Evolutionary conservation across 2,797 vertebrate genomes (phyloP).

Genomic region (Acipenser transmontanus): DNA sequence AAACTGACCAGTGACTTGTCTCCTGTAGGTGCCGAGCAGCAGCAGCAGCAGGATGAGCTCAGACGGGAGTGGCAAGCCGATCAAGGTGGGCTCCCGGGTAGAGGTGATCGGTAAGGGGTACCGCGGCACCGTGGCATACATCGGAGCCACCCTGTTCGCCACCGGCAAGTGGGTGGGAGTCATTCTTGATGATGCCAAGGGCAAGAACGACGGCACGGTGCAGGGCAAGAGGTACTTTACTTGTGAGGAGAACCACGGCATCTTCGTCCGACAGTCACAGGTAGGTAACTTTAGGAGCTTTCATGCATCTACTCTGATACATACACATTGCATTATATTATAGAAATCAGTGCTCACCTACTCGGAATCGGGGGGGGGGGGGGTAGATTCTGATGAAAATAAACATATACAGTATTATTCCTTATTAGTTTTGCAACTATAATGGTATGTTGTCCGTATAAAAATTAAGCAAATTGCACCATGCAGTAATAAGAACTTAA

Average conservation of each 20-base stretch:
- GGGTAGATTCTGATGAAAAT: no score
- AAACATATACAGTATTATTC: no score
- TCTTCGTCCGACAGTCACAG: conserved; percentile 94
- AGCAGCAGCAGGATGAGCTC: conserved; percentile 83
- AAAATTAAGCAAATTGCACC: no score
- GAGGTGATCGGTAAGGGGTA: conserved; percentile 92
- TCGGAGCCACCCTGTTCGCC: conserved; percentile 91
- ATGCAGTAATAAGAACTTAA: no score
- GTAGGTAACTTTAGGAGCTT: conserved; percentile 39
- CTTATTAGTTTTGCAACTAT: no score
- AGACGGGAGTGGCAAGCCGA: conserved; percentile 70
- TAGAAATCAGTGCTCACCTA: no score
- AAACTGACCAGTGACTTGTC: neutral
- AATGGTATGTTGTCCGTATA: no score
- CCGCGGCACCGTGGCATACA: conserved; percentile 83
- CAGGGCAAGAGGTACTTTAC: conserved; percentile 92
- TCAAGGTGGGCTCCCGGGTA: conserved; percentile 82
- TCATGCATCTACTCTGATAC: no score
- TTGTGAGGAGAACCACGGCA: conserved; percentile 89
- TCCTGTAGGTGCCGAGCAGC: conserved; percentile 64
- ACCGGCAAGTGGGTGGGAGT: conserved; percentile 95
- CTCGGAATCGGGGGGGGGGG: no score
- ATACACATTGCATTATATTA: no score
- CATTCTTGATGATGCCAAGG: conserved; percentile 88
- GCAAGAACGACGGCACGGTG: conserved; percentile 93